A percentile compares a stretch with the other conserved stretches of the same genome.
These are phyloP conservation scores for Halichoerus grypus DNA, from an alignment of 2,113 vertebrate species.

Conservation along the genomic window DNA sequence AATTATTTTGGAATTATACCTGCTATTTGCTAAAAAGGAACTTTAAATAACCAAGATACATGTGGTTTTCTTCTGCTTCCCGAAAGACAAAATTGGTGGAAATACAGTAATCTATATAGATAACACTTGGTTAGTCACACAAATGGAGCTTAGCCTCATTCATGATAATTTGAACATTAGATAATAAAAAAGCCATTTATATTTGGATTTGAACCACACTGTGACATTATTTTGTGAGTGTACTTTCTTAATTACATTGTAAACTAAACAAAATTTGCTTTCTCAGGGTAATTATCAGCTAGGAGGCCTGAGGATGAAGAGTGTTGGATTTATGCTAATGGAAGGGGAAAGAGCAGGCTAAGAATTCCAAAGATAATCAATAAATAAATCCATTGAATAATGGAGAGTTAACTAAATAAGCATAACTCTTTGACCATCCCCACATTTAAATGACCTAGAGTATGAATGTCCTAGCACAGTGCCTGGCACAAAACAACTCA, in stretches of 20 bases:
- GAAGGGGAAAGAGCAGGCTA: not conserved
- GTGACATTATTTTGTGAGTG: slow-evolving; percentile 54
- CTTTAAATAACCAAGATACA: slow-evolving; percentile 56
- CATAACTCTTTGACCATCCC: not conserved
- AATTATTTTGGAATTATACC: slow-evolving; percentile 76
- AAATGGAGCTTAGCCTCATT: slow-evolving; percentile 28
- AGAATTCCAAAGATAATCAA: slow-evolving; percentile 27
- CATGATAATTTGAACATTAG: slow-evolving; percentile 9
- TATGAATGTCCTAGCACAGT: not conserved
- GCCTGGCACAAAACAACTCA: not conserved
- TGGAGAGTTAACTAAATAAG: not conserved
- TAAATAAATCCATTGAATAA: not conserved
- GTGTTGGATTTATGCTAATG: not conserved
- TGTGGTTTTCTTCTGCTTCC: slow-evolving; percentile 27
- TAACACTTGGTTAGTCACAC: not conserved
- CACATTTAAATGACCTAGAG: not conserved
- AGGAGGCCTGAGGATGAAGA: not conserved
- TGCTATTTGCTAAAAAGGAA: slow-evolving; percentile 72
- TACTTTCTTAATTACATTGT: slow-evolving; percentile 6
- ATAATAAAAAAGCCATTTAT: slow-evolving; percentile 34
- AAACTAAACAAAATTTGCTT: slow-evolving; percentile 2
- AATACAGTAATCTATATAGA: slow-evolving; percentile 37
- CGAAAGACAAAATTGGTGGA: slow-evolving; percentile 49
- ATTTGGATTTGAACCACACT: not conserved
- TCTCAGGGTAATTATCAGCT: slow-evolving; percentile 10